Conservation (phyloP, 2,113 vertebrate species). For the Psittacula cyanocephala region DNA sequence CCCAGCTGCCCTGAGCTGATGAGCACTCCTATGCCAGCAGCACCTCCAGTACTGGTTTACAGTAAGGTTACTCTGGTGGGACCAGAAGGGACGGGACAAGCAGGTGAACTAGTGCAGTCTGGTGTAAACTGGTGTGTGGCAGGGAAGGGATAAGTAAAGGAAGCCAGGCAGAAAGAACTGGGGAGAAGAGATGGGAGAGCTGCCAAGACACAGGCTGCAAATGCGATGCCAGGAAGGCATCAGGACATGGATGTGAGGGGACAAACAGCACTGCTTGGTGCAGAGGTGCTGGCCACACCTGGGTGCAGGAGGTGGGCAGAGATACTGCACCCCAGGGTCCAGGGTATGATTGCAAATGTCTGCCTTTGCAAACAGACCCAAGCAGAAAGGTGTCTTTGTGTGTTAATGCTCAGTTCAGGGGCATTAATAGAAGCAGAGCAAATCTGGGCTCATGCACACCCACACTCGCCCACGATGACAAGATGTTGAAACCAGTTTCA, state of each 20-base stretch:
- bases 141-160: neutral
- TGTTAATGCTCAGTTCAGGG: neutral
- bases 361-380: neutral
- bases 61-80: neutral
- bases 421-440: neutral
- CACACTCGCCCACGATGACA: neutral
- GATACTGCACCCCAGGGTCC: neutral
- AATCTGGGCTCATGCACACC: neutral
- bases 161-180: neutral
- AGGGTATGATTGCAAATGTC: neutral
- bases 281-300: neutral
- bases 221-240: neutral
- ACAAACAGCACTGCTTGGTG: neutral
- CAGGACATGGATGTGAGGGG: neutral
- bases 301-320: neutral
- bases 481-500: neutral
- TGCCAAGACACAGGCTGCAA: neutral
- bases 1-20: rapidly evolving
- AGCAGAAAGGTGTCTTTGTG: neutral
- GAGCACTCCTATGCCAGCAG: neutral
- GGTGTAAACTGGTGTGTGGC: neutral
- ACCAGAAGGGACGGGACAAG: neutral
- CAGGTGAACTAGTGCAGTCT: neutral
- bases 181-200: neutral
- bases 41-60: neutral